Base-by-base conservation (phyloP, 1,140 invertebrate species). In the Tachypleus tridentatus region DNA sequence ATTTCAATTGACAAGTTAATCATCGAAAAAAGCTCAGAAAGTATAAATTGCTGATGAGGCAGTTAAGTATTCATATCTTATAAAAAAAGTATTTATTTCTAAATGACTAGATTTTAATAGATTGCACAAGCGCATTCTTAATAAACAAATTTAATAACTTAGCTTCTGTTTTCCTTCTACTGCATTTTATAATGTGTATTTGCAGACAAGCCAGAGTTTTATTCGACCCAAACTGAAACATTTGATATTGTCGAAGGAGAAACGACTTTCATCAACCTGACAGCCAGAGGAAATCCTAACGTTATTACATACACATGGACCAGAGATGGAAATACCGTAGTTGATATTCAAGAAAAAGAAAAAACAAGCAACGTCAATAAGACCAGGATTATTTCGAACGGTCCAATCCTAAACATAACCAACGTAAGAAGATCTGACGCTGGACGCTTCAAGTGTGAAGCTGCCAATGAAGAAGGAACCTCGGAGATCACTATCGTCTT, bases 381-480 rank as follows among this genome's bases (percentile, higher is more conserved):
- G 5, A 57, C 66, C 0, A 68, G 76, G 63, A 86, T 97, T 70
- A 82, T 86, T 66, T 85, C 86, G 3, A 85, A 87, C 62, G 89
- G 88, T 49, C 83, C 88, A 3, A 81, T 87, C 51, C 77, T 98
- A 56, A 93, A 93, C 76, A 88, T 97, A 66, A 89, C 87, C 0
- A 83, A 82, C 50, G 78, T 94, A 49, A 83, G 84, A 61, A 82
- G 89, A 4, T 83, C 85, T 60, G 92, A 97, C 75, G 85, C 87
- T 4, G 96, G 94, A 1, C 82, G 86, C 51, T 98, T 97, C 76
- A 85, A 85, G 8, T 87, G 91, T 69, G 87, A 92, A 70, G 94
- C 93, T 8, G 80, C 84, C 61, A 98, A 98, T 77, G 84, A 83
- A 8, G 88, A 95, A 77, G 96, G 95, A 49, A 83, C 84, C n/a